phyloP scores from a whole-genome alignment of 2,797 vertebrate genomes.

The Allobates femoralis region DNA sequence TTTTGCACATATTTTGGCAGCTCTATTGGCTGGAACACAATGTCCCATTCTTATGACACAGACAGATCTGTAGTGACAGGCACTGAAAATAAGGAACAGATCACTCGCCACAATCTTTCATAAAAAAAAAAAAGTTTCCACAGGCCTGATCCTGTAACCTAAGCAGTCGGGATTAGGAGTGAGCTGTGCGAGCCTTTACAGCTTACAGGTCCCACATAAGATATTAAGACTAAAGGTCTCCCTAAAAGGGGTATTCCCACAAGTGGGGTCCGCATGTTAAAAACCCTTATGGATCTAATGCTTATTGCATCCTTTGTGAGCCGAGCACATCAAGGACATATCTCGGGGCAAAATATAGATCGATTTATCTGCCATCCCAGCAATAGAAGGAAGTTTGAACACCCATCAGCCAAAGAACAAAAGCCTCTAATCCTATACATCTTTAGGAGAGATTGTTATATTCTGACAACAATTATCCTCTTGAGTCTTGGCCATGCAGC shows the following conservation, averaged over 20 bases:
- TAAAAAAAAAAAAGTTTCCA: conserved; percentile 52
- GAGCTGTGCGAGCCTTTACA: neutral
- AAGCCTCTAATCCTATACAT: too few relatives aligned
- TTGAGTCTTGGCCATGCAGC: neutral
- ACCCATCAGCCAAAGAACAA: too few relatives aligned
- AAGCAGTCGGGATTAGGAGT: conserved; percentile 38
- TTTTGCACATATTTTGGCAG: neutral
- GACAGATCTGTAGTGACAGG: conserved; percentile 31
- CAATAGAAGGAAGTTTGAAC: too few relatives aligned
- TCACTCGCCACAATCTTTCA: neutral
- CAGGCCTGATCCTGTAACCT: neutral
- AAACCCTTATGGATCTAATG: too few relatives aligned
- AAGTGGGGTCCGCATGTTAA: too few relatives aligned
- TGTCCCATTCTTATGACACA: conserved; percentile 24
- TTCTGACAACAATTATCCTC: too few relatives aligned
- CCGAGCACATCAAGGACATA: too few relatives aligned
- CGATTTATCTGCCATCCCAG: too few relatives aligned
- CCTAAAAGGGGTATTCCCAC: too few relatives aligned
- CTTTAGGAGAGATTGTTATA: too few relatives aligned
- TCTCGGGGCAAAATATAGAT: too few relatives aligned
- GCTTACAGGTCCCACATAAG: neutral
- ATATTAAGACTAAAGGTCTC: neutral
- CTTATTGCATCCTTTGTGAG: too few relatives aligned
- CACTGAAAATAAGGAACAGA: conserved; percentile 20
- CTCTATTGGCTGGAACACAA: conserved; percentile 29